Base-by-base conservation (phyloP, 2,113 vertebrate genomes). In the Meriones unguiculatus region DNA sequence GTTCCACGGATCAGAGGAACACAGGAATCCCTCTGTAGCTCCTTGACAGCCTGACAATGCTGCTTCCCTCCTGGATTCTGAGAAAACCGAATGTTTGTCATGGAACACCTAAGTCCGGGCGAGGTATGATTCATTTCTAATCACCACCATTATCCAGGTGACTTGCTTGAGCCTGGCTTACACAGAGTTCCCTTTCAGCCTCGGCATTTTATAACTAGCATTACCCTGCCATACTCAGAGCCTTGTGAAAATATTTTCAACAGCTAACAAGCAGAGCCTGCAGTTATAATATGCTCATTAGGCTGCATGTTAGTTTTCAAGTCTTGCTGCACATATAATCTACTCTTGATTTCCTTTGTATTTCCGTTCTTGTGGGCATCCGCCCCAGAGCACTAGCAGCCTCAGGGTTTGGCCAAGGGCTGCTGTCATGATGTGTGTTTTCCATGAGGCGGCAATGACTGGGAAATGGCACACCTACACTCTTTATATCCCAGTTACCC, bases 181-280 rank as follows among this genome's bases (percentile, higher is more conserved):
- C 82, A 75, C 73, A 94, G 84, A 88, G 84, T 73, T 95, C 69
- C 96, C 92, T 97, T 95, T 97, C 95, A 96, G 94, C 65, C 13
- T 52, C 41, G 14, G 50, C 9, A 2, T 97, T 95, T 95, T 84
- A 13, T 86, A 94, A 90, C 95, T 87, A 77, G 87, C 92, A 64
- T 92, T 69, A 92, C 17, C 94, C 67, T 95, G 84, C 96, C 89
- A 57, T 93, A 90, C 94, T 86, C 88, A 80, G 89, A 93, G 96
- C 73, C 96, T 88, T 95, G 95, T 97, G 90, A 96, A 97, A 97
- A 96, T 96, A 97, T 89, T 97, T 97, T 93, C 94, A 96, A 57
- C 95, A 84, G 86, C 95, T 98, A 98, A 97, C 85, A 98, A 97
- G 96, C 95, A 93, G 90, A 94, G 97, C 92, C 96, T 84, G 75